A percentile compares a stretch with the other conserved stretches of the same genome.
Evolutionary conservation across 2,888 invertebrate genomes (phyloP).

Genomic region (Lacanobia oleracea): DNA sequence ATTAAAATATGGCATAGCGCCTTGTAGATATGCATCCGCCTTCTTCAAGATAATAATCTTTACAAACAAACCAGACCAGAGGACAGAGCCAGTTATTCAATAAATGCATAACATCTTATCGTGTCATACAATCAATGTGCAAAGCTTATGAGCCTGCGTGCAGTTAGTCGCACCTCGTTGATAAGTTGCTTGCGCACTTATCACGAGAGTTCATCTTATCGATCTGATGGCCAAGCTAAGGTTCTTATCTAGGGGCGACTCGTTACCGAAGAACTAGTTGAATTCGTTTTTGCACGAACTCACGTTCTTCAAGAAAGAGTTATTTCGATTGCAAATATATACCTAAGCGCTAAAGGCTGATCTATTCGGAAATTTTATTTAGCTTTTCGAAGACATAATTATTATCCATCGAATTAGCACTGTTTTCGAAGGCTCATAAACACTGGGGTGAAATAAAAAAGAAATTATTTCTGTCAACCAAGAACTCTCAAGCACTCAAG

Average conservation of each 20-base stretch:
- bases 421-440: too few relatives aligned
- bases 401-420: too few relatives aligned
- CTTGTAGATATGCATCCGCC: not conserved
- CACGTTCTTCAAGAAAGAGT: not conserved
- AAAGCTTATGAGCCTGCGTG: slow-evolving; percentile 6
- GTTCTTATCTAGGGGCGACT: not conserved
- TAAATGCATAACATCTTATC: slow-evolving; percentile 29
- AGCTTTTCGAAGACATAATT: too few relatives aligned
- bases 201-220: slow-evolving; percentile 25
- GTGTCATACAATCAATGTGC: slow-evolving; percentile 15
- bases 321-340: not conserved
- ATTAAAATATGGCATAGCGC: too few relatives aligned
- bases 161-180: slow-evolving; percentile 44
- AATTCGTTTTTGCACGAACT: not conserved
- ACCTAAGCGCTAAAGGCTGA: too few relatives aligned
- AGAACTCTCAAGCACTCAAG: too few relatives aligned
- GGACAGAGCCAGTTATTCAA: slow-evolving; percentile 10
- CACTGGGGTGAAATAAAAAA: too few relatives aligned
- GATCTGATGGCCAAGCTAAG: slow-evolving; percentile 14
- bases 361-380: too few relatives aligned
- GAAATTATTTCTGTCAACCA: too few relatives aligned
- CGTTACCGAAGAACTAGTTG: not conserved
- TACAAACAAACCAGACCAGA: too few relatives aligned
- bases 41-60: not conserved
- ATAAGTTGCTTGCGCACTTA: slow-evolving; percentile 19